These are phyloP conservation scores for Eulimnadia texana DNA, from an alignment of 1,140 invertebrate genomes.

Conservation along the genomic window DNA sequence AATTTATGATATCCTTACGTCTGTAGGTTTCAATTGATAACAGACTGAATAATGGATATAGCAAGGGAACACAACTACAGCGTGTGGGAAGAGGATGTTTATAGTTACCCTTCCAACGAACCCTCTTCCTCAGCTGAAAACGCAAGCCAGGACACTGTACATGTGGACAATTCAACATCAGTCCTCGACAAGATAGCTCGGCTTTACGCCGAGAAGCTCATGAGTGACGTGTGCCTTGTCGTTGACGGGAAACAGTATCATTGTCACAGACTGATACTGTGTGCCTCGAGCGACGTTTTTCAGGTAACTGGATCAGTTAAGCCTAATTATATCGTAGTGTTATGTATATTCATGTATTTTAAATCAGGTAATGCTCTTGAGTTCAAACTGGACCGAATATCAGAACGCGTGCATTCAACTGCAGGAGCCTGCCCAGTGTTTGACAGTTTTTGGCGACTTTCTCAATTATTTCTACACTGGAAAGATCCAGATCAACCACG, in stretches of 20 bases:
- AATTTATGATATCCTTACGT: too few species aligned
- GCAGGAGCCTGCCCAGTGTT: conserved; percentile 69
- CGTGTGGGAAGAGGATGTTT: background rate
- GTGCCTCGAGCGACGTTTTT: conserved; percentile 89
- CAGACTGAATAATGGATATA: background rate
- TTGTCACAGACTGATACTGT: conserved; percentile 79
- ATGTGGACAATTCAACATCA: conserved; percentile 66
- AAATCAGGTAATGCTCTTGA: conserved; percentile 88
- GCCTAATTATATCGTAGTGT: conserved; percentile 5
- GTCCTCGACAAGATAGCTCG: conserved; percentile 65
- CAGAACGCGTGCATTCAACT: conserved; percentile 65
- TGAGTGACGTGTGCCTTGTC: conserved; percentile 71
- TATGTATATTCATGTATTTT: conserved; percentile 18
- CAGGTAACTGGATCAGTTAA: conserved; percentile 42
- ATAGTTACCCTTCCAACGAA: background rate
- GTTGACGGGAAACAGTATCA: conserved; percentile 67
- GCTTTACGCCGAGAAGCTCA: conserved; percentile 62
- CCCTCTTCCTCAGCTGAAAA: background rate
- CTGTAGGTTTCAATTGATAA: too few species aligned
- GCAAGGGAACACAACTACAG: background rate
- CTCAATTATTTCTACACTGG: conserved; percentile 85
- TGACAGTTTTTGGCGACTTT: conserved; percentile 73
- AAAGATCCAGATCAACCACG: conserved; percentile 65
- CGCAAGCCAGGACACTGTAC: conserved; percentile 16
- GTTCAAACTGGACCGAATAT: conserved; percentile 80